phyloP scores from a whole-genome alignment of 2,888 invertebrate genomes.

The Brenthis daphne region DNA sequence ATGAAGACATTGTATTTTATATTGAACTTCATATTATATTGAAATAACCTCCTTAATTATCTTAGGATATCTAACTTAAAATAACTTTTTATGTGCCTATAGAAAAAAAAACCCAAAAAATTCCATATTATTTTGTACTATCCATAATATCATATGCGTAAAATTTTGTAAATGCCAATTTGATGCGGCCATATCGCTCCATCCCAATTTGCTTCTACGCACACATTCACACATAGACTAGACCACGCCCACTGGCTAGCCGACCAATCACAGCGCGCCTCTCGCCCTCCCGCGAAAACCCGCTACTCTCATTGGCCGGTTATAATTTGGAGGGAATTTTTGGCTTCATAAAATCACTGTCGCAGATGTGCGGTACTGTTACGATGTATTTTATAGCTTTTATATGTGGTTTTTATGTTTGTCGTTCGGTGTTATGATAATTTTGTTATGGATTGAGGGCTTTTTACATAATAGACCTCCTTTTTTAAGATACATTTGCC shows the following conservation, averaged over 20 bases:
- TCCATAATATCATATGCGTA: conserved; percentile 35
- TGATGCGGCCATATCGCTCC: conserved; percentile 37
- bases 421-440: conserved; percentile 69
- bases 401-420: conserved; percentile 67
- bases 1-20: no score
- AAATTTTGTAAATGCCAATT: conserved; percentile 34
- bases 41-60: no score
- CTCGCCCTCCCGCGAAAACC: conserved; percentile 63
- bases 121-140: conserved; percentile 12
- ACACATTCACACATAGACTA: conserved; percentile 62
- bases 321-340: conserved; percentile 69
- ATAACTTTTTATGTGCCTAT: conserved; percentile 2
- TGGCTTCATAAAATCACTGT: conserved; percentile 66
- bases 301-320: conserved; percentile 60
- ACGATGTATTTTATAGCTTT: conserved; percentile 66
- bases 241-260: conserved; percentile 58
- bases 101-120: background rate
- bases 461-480: conserved; percentile 68
- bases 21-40: no score
- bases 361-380: conserved; percentile 53
- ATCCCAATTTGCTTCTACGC: conserved; percentile 42
- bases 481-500: conserved; percentile 34
- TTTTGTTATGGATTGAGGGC: conserved; percentile 66
- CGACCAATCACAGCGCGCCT: conserved; percentile 66
- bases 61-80: background rate